Base-by-base conservation (phyloP, 1,140 invertebrate genomes). In the Oscheius sp. region DNA sequence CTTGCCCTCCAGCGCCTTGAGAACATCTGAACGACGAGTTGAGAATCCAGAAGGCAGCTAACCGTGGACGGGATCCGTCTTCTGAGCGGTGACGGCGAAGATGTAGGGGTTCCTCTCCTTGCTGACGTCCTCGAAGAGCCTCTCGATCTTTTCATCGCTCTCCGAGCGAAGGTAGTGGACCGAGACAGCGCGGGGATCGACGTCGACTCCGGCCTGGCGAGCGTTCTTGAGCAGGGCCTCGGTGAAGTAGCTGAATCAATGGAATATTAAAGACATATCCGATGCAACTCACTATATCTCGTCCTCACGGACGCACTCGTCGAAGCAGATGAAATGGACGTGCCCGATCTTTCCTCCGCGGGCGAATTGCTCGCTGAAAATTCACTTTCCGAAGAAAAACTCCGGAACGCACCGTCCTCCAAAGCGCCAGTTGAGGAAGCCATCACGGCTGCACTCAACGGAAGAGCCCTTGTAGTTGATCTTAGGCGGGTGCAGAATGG, bases 1-100 rank as follows among this genome's bases (percentile, higher is more conserved):
- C 58, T 76, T 31, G 0, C 26, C 45, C 38, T 75, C 73, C 20
- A 75, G 42, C 23, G 20, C 2, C 73, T 75, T 75, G 20, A 75
- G 29, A 13, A 26, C 34, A 31, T 76, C 73, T 63, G 28, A 58
- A 58, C 10, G 7, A 0, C 10, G 23, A 7, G 18, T 58, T 10
- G n/a, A 10, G 10, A 62, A 28, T 28, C 18, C 4, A 62, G 20
- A 58, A 67, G n/a, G 20, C 18, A 28, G 66, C 23, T 65, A 34
- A 68, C 66, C 46, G 34, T 68, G 66, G 32, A 68, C 46, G 38
- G n/a, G 29, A 28, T 68, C 66, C 10, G n/a, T 68, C 45, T 68
- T 68, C 15, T 63, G 3, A 23, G 18, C 29, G 46, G 66, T 64
- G 66, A 68, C 28, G 23, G 26, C n/a, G 13, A 67, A 31, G 46